Evolutionary conservation across 2,888 invertebrate species (phyloP).

Genomic region (Arrhopalites spinosus): DNA sequence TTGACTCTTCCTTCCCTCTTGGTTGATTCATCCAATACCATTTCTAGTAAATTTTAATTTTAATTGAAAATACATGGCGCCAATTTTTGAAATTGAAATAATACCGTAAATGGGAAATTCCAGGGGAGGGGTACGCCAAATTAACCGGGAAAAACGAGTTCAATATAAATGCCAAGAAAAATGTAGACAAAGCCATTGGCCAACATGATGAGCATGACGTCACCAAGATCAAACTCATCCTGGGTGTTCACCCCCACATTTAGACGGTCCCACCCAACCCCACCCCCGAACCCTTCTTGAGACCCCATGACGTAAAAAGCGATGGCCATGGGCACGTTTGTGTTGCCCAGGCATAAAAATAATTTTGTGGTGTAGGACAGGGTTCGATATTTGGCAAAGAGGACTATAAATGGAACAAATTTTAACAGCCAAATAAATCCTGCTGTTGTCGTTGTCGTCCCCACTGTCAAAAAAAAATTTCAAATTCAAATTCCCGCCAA

Average conservation of each 20-base stretch:
- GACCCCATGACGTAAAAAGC: no score
- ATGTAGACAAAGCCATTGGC: conserved; percentile 73
- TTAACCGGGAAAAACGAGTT: conserved; percentile 83
- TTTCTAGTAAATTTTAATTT: not conserved
- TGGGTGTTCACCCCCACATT: conserved; percentile 46
- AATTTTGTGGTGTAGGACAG: not conserved
- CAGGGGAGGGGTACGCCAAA: conserved; percentile 81
- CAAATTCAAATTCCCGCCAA: not conserved
- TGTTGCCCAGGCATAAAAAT: not conserved
- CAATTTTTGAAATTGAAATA: not conserved
- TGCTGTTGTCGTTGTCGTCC: not conserved
- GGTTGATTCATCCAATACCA: not conserved
- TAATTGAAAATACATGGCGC: not conserved
- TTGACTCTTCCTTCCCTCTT: not conserved
- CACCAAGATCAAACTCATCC: conserved; percentile 31
- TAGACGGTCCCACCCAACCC: conserved; percentile 45
- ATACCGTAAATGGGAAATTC: conserved; percentile 73
- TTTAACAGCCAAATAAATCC: not conserved
- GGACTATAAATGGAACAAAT: not conserved
- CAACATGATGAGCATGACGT: conserved; percentile 59
- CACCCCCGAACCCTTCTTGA: conserved; percentile 9
- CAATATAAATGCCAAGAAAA: conserved; percentile 79
- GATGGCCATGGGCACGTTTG: not conserved
- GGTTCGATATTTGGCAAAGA: not conserved
- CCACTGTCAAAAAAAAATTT: not conserved